Base-by-base conservation (phyloP, 2,888 invertebrate species). In the Drosophila anceps region DNA sequence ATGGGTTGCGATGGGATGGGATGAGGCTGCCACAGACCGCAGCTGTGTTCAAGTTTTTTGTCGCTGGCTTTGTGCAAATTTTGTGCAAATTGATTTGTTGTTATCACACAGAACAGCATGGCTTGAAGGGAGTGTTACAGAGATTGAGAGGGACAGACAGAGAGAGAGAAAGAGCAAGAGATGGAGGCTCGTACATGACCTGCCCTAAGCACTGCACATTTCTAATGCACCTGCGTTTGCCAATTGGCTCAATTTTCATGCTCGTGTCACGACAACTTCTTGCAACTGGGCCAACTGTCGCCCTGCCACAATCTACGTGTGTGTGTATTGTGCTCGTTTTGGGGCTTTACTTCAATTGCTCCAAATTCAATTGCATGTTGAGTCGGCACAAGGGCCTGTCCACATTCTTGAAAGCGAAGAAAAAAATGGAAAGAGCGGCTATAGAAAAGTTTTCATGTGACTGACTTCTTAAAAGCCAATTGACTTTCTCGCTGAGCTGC, bases 31-130 rank as follows among this genome's bases (percentile, higher is more conserved):
- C 84, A 68, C 60, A 74, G 76, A 76, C 74, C 79, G 63, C 76
- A 79, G 64, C 69, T 75, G 58, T 69, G 54, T 50, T 48, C 57
- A 27, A 46, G 62, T 69, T 69, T 55, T 41, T 29, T 20, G 20
- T 58, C 58, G 37, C 20, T 60, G 54, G 72, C 63, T 61, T 82
- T 80, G 88, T 88, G 90, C 85, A 84, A 86, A 88, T 90, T 83
- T 79, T 88, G 86, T 88, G 86, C 87, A 86, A 86, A 86, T 90
- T 90, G 90, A 86, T 90, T 86, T 86, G 86, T 88, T 90, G 87
- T 83, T 85, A 90, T 85, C 85, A 79, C 82, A 84, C 69, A 57
- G 46, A 43, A 59, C 18, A 51, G 33, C 51, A 33, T 51, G 15
- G 33, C 46, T 41, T 39, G 18, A 18, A 20, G 13, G 18, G 31